Base-by-base conservation (phyloP, 2,888 invertebrate species). In the Cosmorhoe ocellata region DNA sequence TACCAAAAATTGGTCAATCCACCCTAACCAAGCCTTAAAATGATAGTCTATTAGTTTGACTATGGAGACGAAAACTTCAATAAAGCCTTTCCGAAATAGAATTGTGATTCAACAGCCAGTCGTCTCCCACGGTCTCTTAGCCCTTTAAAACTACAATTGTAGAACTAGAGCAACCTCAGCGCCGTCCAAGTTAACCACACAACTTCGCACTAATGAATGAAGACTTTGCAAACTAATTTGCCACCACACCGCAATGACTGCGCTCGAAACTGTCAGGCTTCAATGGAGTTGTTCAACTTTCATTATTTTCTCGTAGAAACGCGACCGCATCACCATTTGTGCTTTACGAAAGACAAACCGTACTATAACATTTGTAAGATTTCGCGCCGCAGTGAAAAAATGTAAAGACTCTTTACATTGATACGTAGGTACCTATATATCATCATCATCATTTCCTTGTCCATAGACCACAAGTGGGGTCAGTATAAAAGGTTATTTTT, bases 171-270 rank as follows among this genome's bases (percentile, higher is more conserved):
- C 56, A 51, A 50, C 50, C 51, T 53, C 51, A 46, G 37, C 54
- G 59, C 60, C 64, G 65, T 66, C 70, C 67, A 76, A 80, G 68
- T 79, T 74, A 67, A 67, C 74, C 74, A 67, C 71, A 68, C 67
- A 74, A 79, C 73, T 78, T 75, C 61, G 66, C 60, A 64, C 67
- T 79, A 81, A 79, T 80, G 75, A 79, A 82, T 79, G 74, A 76
- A 77, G 76, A 76, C 76, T 81, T 80, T 62, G 63, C 68, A 55
- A 76, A 81, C 75, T 79, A 79, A 82, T 81, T 81, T 78, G 72
- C 71, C 70, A 67, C 65, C 64, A 60, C 61, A 58, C 74, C 76
- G 67, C 78, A 76, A 72, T 47, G 55, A 56, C 53, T 58, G 51
- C 38, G 33, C 41, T 49, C 12, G 44, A 40, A 53, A 53, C 53